Conservation (phyloP, 37 sponge, comb jelly and placozoan species). For the Haliclona indistincta region DNA sequence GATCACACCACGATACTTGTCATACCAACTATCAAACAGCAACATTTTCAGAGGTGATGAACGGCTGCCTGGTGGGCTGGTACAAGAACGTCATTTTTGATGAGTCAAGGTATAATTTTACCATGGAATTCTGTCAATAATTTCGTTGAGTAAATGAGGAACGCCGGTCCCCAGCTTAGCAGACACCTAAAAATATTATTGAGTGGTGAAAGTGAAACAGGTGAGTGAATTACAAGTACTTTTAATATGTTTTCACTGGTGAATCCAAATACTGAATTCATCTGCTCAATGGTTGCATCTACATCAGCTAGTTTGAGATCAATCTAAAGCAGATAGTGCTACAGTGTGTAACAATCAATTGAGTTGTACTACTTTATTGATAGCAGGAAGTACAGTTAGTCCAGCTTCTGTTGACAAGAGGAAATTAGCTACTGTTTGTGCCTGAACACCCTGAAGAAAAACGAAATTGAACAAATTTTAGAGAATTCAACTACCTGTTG, state of each 20-base stretch:
- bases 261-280: constrained; percentile 67
- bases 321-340: constrained; percentile 30
- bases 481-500: constrained; percentile 56
- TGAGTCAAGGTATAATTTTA: too few relatives aligned
- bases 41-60: constrained; percentile 49
- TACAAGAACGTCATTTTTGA: too few relatives aligned
- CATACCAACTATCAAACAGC: constrained; percentile 92
- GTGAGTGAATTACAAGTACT: constrained; percentile 31
- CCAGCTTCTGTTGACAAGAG: constrained; percentile 72
- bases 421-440: constrained; percentile 95
- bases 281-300: constrained; percentile 51
- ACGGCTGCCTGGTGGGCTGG: constrained; percentile 21
- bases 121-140: constrained; percentile 69
- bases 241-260: constrained; percentile 27
- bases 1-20: constrained; percentile 83
- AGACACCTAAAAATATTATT: constrained; percentile 45
- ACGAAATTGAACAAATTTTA: not conserved
- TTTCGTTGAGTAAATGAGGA: constrained; percentile 43
- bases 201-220: not conserved
- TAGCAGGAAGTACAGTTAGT: constrained; percentile 78
- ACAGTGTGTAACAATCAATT: not conserved
- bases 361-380: constrained; percentile 76
- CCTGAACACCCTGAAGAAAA: constrained; percentile 83
- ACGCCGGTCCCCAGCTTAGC: constrained; percentile 88
- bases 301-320: constrained; percentile 76